Conservation (phyloP, 2,888 invertebrate genomes). For the Saturnia japonica region DNA sequence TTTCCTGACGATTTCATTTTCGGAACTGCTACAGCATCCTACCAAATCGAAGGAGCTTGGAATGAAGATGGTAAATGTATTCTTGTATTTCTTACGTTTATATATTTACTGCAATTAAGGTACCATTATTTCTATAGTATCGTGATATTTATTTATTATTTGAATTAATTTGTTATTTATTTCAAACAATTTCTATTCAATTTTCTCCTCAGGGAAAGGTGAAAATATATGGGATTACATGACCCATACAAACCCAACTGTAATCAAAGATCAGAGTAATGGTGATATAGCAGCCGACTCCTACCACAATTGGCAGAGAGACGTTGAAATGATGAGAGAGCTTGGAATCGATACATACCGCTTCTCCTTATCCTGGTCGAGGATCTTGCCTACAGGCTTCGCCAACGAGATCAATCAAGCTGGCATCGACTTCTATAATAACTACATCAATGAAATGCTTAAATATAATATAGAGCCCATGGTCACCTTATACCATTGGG, state of each 20-base stretch:
- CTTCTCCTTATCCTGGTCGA: constrained; percentile 82
- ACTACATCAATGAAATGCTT: constrained; percentile 74
- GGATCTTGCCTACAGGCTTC: constrained; percentile 54
- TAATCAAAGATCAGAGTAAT: constrained; percentile 48
- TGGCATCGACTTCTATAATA: constrained; percentile 77
- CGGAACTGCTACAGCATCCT: constrained; percentile 54
- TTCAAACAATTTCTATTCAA: too few species aligned
- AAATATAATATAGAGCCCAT: constrained; percentile 53
- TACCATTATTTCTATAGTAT: too few species aligned
- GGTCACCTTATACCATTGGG: constrained; percentile 37
- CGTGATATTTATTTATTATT: too few species aligned
- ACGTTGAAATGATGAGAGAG: constrained; percentile 66
- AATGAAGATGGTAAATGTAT: constrained; percentile 44
- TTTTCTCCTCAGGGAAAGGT: constrained; percentile 36
- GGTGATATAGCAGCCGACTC: constrained; percentile 81
- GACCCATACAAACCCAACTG: constrained; percentile 37
- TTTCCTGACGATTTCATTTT: constrained; percentile 56
- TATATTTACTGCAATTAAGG: too few species aligned
- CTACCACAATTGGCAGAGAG: constrained; percentile 76
- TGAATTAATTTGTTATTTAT: too few species aligned
- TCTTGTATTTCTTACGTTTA: background rate
- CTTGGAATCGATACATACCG: constrained; percentile 74
- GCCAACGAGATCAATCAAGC: constrained; percentile 59
- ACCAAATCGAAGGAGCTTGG: constrained; percentile 58
- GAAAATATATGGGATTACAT: constrained; percentile 45